These are phyloP conservation scores for Listronotus bonariensis DNA, from an alignment of 1,140 invertebrate genomes.

Conservation along the genomic window DNA sequence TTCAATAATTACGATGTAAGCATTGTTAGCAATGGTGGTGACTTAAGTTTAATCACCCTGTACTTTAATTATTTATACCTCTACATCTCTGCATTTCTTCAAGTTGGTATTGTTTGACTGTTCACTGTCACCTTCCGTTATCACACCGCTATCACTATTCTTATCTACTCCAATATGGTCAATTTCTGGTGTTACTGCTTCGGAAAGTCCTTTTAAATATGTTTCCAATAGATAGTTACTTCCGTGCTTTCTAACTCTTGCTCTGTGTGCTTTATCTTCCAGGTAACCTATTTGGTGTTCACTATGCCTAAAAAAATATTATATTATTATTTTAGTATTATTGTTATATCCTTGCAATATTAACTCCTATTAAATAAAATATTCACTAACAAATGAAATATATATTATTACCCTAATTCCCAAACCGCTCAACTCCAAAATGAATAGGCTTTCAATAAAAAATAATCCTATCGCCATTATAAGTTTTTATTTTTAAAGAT, in stretches of 20 bases:
- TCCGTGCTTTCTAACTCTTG: conserved; percentile 73
- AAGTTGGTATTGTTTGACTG: conserved; percentile 48
- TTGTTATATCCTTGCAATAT: too few relatives aligned
- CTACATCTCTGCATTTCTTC: conserved; percentile 45
- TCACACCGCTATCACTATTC: conserved; percentile 64
- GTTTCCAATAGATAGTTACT: conserved; percentile 82
- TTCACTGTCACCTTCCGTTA: conserved; percentile 56
- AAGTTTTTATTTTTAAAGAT: too few relatives aligned
- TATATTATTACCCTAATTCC: too few relatives aligned
- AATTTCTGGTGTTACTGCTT: conserved; percentile 55
- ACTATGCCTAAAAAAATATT: conserved; percentile 65
- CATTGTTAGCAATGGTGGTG: too few relatives aligned
- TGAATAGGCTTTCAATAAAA: too few relatives aligned
- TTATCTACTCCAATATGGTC: conserved; percentile 52
- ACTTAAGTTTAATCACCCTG: too few relatives aligned
- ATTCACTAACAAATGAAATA: too few relatives aligned
- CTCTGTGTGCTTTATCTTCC: conserved; percentile 74
- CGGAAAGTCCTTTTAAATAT: conserved; percentile 67
- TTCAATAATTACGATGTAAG: too few relatives aligned
- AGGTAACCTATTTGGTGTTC: conserved; percentile 76
- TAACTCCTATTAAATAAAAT: too few relatives aligned
- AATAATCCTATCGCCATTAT: too few relatives aligned
- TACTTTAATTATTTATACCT: conserved; percentile 35
- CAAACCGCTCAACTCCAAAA: too few relatives aligned
- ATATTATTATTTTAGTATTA: too few relatives aligned